Percentiles rank a stretch among this genome's conserved stretches.
These are phyloP conservation scores for Linyphia triangularis DNA, from an alignment of 2,888 invertebrate genomes.

Conservation along the genomic window DNA sequence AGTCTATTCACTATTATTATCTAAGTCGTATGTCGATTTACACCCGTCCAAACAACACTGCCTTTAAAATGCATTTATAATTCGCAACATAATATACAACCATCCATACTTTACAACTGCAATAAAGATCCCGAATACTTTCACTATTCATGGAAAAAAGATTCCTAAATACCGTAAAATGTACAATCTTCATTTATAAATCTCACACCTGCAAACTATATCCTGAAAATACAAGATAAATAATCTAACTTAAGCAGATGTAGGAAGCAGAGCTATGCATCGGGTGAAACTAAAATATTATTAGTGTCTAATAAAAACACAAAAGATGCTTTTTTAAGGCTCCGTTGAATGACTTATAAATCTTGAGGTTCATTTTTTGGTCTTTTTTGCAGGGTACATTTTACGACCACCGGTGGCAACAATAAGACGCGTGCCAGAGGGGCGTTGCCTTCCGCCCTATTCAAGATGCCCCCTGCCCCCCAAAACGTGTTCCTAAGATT, in stretches of 20 bases:
- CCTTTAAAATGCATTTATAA: too few relatives aligned
- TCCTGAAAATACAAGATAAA: background rate
- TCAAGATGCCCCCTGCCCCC: conserved; percentile 65
- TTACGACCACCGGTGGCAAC: conserved; percentile 67
- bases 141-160: background rate
- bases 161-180: conserved; percentile 6
- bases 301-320: conserved; percentile 70
- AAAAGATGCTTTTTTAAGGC: conserved; percentile 59
- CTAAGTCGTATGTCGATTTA: too few relatives aligned
- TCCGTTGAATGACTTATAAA: conserved; percentile 69
- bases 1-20: too few relatives aligned
- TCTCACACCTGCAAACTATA: conserved; percentile 54
- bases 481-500: conserved; percentile 38
- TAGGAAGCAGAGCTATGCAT: conserved; percentile 1
- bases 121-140: background rate
- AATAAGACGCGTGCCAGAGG: conserved; percentile 60
- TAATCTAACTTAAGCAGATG: conserved; percentile 49
- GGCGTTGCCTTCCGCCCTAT: conserved; percentile 46
- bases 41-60: too few relatives aligned
- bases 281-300: conserved; percentile 63
- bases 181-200: background rate
- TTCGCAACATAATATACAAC: too few relatives aligned
- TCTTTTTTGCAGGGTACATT: conserved; percentile 51
- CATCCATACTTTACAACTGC: background rate
- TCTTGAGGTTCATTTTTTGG: conserved; percentile 63